Evolutionary conservation across 2,113 vertebrate species (phyloP), one percentile per base, ranked within the genome.

Genomic region (Riparia riparia): DNA sequence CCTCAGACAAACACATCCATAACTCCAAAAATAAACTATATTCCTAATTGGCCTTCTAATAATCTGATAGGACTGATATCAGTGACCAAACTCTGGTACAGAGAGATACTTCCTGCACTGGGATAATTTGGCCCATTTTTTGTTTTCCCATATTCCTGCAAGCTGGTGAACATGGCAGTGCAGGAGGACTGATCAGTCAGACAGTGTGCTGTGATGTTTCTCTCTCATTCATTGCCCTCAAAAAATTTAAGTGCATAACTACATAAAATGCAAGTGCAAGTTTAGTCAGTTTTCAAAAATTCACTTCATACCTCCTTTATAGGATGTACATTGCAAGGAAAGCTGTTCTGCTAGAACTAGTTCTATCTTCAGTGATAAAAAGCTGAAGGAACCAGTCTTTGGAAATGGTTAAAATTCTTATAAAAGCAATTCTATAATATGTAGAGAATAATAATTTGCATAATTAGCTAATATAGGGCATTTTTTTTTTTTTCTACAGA

Each of bases 381-480:
- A 78, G 2, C 22, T 65, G 58, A 84, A 80, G 73, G 53, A 89
- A 42, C 20, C 34, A 72, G 72, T 32, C 26, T 84, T 84, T 76
- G 50, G 50, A 82, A 93, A 88, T 58, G 20, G 18, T 37, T 86
- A 63, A 80, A 80, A 95, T 90, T 80, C 82, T 70, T 81, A 28
- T 47, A 72, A 85, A 64, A 77, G 26, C 32, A 96, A 91, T 86
- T 63, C 54, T 49, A 34, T 58, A 41, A 41, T 22, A 34, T 42
- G 11, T 29, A 44, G 18, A 79, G 8, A 41, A 34, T n/a, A 64
- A 42, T 64, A 42, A 44, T 42, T 79, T 64, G 32, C 86, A 85
- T 83, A 95, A 96, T 91, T 86, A 94, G 21, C 10, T 6, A 94
- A 58, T 39, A 41, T 54, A 72, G 87, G 78, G 74, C 21, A 42